These are phyloP conservation scores for Eurosta solidaginis DNA, from an alignment of 1,140 invertebrate genomes.

Conservation along the genomic window DNA sequence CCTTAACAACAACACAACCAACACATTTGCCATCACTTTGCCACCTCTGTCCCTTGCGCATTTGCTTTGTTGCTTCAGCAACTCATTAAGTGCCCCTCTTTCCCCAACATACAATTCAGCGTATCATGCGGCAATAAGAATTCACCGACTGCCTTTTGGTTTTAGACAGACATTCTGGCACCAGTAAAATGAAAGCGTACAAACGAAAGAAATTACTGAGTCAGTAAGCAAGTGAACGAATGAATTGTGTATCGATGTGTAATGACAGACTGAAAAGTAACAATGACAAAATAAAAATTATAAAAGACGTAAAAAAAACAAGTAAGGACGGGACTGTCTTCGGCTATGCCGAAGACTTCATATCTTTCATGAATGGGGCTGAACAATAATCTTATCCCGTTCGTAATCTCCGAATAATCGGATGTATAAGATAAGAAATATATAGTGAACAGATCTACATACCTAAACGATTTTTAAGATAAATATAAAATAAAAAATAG, in stretches of 20 bases:
- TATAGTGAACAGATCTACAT: too few relatives aligned
- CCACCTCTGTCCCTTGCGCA: conserved; percentile 10
- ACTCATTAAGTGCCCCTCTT: not conserved
- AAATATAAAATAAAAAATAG: too few relatives aligned
- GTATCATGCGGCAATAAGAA: not conserved
- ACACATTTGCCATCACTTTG: conserved; percentile 12
- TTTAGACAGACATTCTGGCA: conserved; percentile 28
- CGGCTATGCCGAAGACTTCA: too few relatives aligned
- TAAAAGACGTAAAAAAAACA: not conserved
- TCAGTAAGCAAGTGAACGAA: not conserved
- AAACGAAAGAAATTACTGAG: conserved; percentile 19
- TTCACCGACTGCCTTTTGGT: not conserved
- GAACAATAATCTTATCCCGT: too few relatives aligned
- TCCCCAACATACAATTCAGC: not conserved
- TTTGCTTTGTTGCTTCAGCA: conserved; percentile 17
- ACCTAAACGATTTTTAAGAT: too few relatives aligned
- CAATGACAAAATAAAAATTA: not conserved
- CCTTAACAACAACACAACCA: conserved; percentile 9
- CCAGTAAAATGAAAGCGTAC: conserved; percentile 20
- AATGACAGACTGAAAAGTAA: conserved; percentile 10
- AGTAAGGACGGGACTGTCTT: not conserved
- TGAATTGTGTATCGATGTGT: not conserved
- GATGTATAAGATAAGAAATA: too few relatives aligned
- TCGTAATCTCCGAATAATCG: too few relatives aligned
- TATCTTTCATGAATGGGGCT: too few relatives aligned